Percentiles rank a stretch among this genome's conserved stretches.
Conservation (phyloP, 2,113 vertebrate genomes). For the Toxotes jaculatrix region DNA sequence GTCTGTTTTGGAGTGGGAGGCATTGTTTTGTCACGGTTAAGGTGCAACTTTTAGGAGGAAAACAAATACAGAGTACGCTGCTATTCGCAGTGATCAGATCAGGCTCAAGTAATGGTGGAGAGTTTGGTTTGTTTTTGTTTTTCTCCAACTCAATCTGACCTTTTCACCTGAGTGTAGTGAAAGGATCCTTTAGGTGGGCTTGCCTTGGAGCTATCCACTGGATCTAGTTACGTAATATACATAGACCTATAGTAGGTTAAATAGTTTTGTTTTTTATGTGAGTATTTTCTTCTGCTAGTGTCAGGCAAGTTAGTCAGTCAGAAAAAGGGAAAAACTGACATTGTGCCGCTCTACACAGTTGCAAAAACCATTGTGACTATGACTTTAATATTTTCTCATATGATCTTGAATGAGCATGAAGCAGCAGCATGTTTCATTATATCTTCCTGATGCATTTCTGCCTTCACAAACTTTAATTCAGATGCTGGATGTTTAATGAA, state of each 20-base stretch:
- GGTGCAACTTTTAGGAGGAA: slow-evolving; percentile 65
- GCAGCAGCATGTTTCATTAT: not conserved
- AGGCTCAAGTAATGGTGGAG: slow-evolving; percentile 39
- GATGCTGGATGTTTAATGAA: not conserved
- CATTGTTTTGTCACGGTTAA: slow-evolving; percentile 71
- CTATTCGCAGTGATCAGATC: slow-evolving; percentile 41
- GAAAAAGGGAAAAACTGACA: not conserved
- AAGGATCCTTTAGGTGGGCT: slow-evolving; percentile 5
- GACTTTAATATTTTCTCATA: not conserved
- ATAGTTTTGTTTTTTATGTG: not conserved
- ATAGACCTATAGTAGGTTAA: not conserved
- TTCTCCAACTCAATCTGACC: slow-evolving; percentile 52
- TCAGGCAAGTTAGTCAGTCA: not conserved
- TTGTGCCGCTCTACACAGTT: not conserved
- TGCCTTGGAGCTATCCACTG: slow-evolving; percentile 8
- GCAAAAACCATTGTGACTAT: not conserved
- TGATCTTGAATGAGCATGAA: not conserved
- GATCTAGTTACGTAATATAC: slow-evolving; percentile 27
- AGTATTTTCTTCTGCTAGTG: not conserved
- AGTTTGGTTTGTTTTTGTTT: slow-evolving; percentile 68
- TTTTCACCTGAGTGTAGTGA: slow-evolving; percentile 7
- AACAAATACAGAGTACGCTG: slow-evolving; percentile 51
- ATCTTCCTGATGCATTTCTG: not conserved
- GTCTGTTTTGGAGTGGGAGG: slow-evolving; percentile 76
- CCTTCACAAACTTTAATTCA: not conserved